Evolutionary conservation across 2,797 vertebrate species (phyloP).

Genomic region (Choloepus didactylus): DNA sequence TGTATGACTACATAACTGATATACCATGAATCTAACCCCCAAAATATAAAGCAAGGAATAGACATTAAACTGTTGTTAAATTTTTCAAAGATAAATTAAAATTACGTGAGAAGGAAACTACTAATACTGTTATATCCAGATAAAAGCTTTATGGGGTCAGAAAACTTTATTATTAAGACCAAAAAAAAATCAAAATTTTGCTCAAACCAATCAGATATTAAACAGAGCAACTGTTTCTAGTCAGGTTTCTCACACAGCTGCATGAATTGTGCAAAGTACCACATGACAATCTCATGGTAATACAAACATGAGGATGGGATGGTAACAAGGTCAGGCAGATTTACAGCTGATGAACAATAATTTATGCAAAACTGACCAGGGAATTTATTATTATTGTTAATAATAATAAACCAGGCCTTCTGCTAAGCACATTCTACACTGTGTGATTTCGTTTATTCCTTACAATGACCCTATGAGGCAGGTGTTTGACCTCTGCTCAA

Average conservation of each 20-base stretch:
- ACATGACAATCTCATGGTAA: neutral
- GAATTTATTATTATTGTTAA: slow-evolving; percentile 5
- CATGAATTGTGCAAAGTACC: neutral
- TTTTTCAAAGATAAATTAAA: slow-evolving; percentile 68
- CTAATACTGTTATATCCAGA: slow-evolving; percentile 31
- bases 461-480: neutral
- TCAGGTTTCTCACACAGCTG: slow-evolving; percentile 9
- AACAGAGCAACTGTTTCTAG: neutral
- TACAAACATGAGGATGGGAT: neutral
- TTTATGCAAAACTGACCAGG: neutral
- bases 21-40: neutral
- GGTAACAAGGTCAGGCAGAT: neutral
- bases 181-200: slow-evolving; percentile 44
- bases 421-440: slow-evolving; percentile 1
- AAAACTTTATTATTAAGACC: slow-evolving; percentile 49
- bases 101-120: slow-evolving; percentile 41
- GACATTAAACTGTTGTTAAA: neutral
- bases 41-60: slow-evolving; percentile 43
- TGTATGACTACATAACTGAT: neutral
- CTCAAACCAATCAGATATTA: slow-evolving; percentile 29
- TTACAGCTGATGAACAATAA: neutral
- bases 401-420: neutral
- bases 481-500: neutral
- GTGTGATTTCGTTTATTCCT: slow-evolving; percentile 14
- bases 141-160: neutral